Percentiles rank a stretch among this genome's conserved stretches.
phyloP scores from a whole-genome alignment of 1,140 invertebrate genomes.

The Philotrypesis tridentata region DNA sequence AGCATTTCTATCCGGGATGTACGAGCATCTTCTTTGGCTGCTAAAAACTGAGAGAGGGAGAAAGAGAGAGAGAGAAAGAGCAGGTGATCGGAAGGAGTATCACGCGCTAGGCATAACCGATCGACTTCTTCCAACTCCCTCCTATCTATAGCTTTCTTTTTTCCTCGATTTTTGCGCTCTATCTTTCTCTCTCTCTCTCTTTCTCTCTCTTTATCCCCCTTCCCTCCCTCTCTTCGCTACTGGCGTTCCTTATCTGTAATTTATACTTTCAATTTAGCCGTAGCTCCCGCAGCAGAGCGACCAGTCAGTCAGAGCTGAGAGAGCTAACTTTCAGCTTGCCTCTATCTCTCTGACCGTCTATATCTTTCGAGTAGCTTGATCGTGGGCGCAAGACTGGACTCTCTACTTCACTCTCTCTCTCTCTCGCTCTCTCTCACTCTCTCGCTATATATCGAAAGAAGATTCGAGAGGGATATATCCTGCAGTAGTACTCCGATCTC shows the following conservation, averaged over 20 bases:
- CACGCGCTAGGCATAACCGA: constrained; percentile 66
- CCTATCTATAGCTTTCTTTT: not conserved
- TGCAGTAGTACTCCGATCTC: constrained; percentile 1
- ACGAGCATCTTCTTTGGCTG: constrained; percentile 39
- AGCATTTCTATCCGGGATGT: constrained; percentile 47
- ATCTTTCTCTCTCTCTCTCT: constrained; percentile 4
- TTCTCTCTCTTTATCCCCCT: too few relatives aligned
- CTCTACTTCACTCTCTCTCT: not conserved
- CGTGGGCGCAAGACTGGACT: not conserved
- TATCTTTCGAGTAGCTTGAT: not conserved
- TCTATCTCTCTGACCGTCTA: constrained; percentile 1
- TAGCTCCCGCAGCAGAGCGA: constrained; percentile 21
- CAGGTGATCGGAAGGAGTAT: constrained; percentile 62
- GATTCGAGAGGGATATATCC: not conserved
- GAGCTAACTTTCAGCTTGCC: constrained; percentile 14
- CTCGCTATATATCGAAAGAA: not conserved
- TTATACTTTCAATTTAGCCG: constrained; percentile 70
- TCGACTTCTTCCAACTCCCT: constrained; percentile 45
- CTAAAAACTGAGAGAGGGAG: constrained; percentile 11
- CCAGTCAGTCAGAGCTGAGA: constrained; percentile 36
- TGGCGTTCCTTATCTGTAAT: constrained; percentile 66
- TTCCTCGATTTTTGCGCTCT: not conserved
- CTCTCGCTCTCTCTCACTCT: not conserved
- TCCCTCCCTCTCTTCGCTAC: not conserved
- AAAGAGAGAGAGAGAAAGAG: constrained; percentile 14